These are phyloP conservation scores for Heliconius nattereri DNA, from an alignment of 1,140 invertebrate species.

Conservation along the genomic window DNA sequence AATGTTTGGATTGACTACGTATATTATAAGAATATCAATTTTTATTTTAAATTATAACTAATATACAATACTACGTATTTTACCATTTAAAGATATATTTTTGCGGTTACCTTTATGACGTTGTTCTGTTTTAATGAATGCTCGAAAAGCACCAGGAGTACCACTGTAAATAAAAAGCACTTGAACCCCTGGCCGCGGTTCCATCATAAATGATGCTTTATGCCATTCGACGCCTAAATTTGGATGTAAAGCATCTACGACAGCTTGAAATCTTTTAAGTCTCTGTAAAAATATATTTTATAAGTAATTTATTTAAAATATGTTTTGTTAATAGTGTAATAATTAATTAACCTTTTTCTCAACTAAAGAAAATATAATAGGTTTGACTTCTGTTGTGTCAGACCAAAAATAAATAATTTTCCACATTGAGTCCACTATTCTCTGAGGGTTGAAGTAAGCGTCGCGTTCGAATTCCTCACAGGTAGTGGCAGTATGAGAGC, in stretches of 20 bases:
- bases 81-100: background rate
- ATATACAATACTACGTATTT: background rate
- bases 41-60: slow-evolving; percentile 11
- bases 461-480: slow-evolving; percentile 66
- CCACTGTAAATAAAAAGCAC: slow-evolving; percentile 52
- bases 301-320: background rate
- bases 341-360: slow-evolving; percentile 49
- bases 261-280: slow-evolving; percentile 48
- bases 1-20: slow-evolving; percentile 22
- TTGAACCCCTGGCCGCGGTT: slow-evolving; percentile 55
- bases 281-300: slow-evolving; percentile 43
- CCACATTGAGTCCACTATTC: slow-evolving; percentile 62
- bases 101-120: slow-evolving; percentile 43
- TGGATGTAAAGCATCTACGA: slow-evolving; percentile 51
- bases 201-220: slow-evolving; percentile 56
- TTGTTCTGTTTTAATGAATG: slow-evolving; percentile 54
- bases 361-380: slow-evolving; percentile 61
- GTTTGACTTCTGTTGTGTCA: slow-evolving; percentile 57
- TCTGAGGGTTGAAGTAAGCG: slow-evolving; percentile 53
- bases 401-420: slow-evolving; percentile 73
- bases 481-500: slow-evolving; percentile 46
- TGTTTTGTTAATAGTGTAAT: background rate
- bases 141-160: slow-evolving; percentile 60
- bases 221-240: slow-evolving; percentile 52
- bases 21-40: slow-evolving; percentile 30